phyloP scores from a whole-genome alignment of 35 echinoderm and acorn worm genomes.

The Amphiura filiformis region DNA sequence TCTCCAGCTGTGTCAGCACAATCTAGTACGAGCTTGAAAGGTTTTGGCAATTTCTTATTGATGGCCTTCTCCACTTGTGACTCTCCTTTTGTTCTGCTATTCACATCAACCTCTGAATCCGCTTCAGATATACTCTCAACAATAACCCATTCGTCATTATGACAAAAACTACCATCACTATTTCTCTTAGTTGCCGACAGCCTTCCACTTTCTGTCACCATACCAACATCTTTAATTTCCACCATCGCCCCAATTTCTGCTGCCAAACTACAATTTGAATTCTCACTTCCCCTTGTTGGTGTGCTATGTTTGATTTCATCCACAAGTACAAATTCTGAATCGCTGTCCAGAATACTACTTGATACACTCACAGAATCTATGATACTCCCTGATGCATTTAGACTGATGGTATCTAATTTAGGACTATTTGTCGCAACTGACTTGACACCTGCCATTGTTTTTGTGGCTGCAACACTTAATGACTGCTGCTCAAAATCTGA shows the following conservation, averaged over 20 bases:
- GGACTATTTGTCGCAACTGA: not conserved
- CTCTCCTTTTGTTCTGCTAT: not conserved
- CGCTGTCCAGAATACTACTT: not conserved
- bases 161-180: not conserved
- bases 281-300: not conserved
- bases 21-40: not conserved
- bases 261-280: too few relatives aligned
- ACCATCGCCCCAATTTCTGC: too few relatives aligned
- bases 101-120: not conserved
- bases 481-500: too few relatives aligned
- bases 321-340: not conserved
- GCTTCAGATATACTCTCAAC: not conserved
- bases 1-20: not conserved
- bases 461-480: not conserved
- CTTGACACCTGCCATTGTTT: not conserved
- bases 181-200: too few relatives aligned
- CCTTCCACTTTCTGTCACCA: too few relatives aligned
- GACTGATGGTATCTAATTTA: not conserved
- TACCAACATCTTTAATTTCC: too few relatives aligned
- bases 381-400: not conserved
- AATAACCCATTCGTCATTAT: not conserved
- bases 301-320: not conserved
- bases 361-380: not conserved
- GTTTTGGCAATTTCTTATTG: not conserved
- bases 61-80: not conserved